Evolutionary conservation across 2,113 vertebrate species (phyloP).

Genomic region (Thamnophis sirtalis): DNA sequence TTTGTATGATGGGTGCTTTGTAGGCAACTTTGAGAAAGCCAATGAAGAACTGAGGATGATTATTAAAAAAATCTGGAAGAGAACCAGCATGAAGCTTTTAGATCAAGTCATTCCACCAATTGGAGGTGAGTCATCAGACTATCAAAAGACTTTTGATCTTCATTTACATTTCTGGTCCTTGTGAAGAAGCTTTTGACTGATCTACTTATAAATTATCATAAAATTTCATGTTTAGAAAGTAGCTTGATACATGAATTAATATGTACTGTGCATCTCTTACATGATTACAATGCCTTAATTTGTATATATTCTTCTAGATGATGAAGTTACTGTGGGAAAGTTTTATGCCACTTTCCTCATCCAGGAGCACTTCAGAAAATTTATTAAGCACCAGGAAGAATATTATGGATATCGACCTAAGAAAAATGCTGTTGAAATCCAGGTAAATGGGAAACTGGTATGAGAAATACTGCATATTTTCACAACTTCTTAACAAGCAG

Average conservation of each 20-base stretch:
- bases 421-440: conserved; percentile 86
- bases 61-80: conserved; percentile 97
- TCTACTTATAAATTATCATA: neutral
- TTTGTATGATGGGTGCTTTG: fast-evolving
- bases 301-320: conserved; percentile 74
- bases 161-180: neutral
- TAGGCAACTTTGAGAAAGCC: conserved; percentile 95
- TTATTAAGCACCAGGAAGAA: conserved; percentile 95
- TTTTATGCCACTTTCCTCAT: conserved; percentile 98
- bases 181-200: neutral
- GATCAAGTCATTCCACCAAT: conserved; percentile 98
- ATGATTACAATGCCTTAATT: neutral
- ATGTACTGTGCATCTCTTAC: neutral
- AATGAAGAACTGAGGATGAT: conserved; percentile 95
- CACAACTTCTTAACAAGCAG: neutral
- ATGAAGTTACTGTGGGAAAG: conserved; percentile 97
- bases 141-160: neutral
- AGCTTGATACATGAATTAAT: fast-evolving
- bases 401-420: conserved; percentile 95
- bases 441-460: conserved; percentile 66
- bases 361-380: conserved; percentile 96
- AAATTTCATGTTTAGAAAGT: neutral
- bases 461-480: neutral
- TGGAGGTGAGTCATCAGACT: conserved; percentile 76
- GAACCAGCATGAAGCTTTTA: conserved; percentile 96